These are phyloP conservation scores for Patagioenas fasciata DNA, from an alignment of 2,113 vertebrate genomes.

Conservation along the genomic window DNA sequence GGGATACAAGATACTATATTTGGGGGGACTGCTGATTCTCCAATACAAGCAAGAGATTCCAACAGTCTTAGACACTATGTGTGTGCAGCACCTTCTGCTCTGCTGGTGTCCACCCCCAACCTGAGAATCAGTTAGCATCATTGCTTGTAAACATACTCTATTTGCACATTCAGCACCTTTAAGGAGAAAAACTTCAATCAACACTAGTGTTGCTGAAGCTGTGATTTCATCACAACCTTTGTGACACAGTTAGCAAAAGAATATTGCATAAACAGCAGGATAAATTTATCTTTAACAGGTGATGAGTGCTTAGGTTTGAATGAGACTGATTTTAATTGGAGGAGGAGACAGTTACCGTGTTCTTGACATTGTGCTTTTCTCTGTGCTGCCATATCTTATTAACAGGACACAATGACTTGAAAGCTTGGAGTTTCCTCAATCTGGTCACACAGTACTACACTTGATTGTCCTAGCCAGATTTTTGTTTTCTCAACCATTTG, in stretches of 20 bases:
- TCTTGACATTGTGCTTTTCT: neutral
- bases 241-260: neutral
- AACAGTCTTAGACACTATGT: neutral
- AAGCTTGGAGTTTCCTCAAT: neutral
- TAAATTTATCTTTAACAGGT: neutral
- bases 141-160: neutral
- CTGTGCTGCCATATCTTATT: neutral
- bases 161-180: neutral
- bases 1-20: neutral
- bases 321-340: neutral
- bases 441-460: neutral
- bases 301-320: neutral
- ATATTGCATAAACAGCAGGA: neutral
- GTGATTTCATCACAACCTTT: neutral
- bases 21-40: neutral
- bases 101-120: neutral
- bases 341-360: neutral
- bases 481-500: neutral
- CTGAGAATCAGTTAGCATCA: neutral
- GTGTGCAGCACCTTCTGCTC: neutral
- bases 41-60: neutral
- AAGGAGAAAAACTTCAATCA: neutral
- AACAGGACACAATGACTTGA: neutral
- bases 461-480: neutral
- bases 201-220: fast-evolving